phyloP scores from a whole-genome alignment of 2,888 invertebrate genomes.

The Catocala nupta region DNA sequence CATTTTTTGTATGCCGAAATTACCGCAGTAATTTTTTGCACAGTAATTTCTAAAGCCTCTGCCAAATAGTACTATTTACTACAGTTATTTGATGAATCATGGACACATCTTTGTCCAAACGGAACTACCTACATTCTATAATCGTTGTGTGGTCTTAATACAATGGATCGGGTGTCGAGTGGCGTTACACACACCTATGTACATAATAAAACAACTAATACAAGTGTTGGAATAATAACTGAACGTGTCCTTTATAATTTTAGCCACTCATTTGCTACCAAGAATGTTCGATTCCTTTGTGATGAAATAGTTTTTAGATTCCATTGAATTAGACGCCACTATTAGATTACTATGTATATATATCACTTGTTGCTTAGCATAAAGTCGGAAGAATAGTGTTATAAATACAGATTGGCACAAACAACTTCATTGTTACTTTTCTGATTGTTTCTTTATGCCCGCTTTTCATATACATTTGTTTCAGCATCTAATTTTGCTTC shows the following conservation, averaged over 20 bases:
- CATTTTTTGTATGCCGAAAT: slow-evolving; percentile 26
- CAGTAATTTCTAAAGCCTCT: slow-evolving; percentile 30
- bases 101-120: slow-evolving; percentile 46
- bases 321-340: neutral
- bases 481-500: neutral
- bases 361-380: neutral
- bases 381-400: neutral
- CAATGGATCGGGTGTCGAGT: slow-evolving; percentile 52
- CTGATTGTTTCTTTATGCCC: neutral
- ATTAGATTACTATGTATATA: neutral
- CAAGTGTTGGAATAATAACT: slow-evolving; percentile 25
- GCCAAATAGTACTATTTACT: slow-evolving; percentile 29
- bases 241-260: slow-evolving; percentile 34
- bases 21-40: slow-evolving; percentile 26
- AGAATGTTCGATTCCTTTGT: slow-evolving; percentile 2
- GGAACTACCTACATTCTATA: slow-evolving; percentile 43
- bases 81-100: slow-evolving; percentile 47
- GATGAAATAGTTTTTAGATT: neutral
- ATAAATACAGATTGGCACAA: neutral
- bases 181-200: slow-evolving; percentile 37
- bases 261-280: slow-evolving; percentile 13
- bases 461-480: neutral
- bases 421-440: neutral
- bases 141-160: slow-evolving; percentile 53
- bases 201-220: slow-evolving; percentile 38